phyloP scores from a whole-genome alignment of 2,113 vertebrate species.

The Lanius ludovicianus region DNA sequence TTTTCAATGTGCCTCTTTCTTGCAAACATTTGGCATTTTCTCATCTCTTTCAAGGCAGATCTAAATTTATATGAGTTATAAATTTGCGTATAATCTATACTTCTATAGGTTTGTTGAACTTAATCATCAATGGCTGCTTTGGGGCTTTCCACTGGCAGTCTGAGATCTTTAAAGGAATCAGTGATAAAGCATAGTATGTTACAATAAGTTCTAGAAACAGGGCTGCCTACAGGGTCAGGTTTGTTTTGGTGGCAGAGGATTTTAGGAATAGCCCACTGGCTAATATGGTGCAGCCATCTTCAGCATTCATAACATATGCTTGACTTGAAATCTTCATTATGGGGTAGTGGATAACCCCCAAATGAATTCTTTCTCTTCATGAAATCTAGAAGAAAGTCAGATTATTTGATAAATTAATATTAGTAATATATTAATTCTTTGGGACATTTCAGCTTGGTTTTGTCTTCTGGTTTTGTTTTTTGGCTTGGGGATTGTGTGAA shows the following conservation, averaged over 20 bases:
- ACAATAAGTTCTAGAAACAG: slow-evolving; percentile 39
- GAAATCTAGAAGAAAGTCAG: background rate
- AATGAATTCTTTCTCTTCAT: background rate
- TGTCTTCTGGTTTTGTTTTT: background rate
- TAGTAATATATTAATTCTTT: too few relatives aligned
- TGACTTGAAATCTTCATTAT: background rate
- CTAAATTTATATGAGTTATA: background rate
- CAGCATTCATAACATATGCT: background rate
- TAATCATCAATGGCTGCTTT: background rate
- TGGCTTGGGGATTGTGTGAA: background rate
- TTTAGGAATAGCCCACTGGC: background rate
- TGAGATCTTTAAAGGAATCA: slow-evolving; percentile 26
- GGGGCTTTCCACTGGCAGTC: slow-evolving; percentile 7
- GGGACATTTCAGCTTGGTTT: background rate
- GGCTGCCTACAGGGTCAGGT: background rate
- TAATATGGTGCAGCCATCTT: background rate
- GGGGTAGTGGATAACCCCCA: background rate
- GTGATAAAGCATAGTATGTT: background rate
- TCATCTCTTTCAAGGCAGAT: background rate
- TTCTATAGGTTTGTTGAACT: background rate
- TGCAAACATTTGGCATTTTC: background rate
- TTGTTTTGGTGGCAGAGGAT: slow-evolving; percentile 8
- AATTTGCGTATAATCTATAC: background rate
- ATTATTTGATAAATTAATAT: background rate
- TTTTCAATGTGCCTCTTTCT: background rate